Conservation (phyloP, 2,113 vertebrate species). For the Colistium nudipinnis region DNA sequence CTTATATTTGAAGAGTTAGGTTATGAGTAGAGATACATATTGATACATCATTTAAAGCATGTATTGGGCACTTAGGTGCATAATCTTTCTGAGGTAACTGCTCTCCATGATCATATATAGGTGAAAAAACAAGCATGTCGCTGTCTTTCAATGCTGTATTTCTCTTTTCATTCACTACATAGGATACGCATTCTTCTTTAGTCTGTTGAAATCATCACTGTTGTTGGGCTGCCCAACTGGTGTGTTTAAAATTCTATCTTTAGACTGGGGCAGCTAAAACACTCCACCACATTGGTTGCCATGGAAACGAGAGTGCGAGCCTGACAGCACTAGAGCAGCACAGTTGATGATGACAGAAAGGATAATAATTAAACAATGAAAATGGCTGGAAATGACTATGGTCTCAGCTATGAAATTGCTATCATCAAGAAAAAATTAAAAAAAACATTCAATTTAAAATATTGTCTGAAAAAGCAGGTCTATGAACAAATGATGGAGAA, state of each 20-base stretch:
- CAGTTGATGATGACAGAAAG: constrained; percentile 7
- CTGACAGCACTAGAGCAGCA: constrained; percentile 33
- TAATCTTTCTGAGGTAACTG: neutral
- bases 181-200: neutral
- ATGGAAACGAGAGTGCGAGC: constrained; percentile 72
- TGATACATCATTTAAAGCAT: too few species aligned
- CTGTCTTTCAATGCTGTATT: neutral
- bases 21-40: too few species aligned
- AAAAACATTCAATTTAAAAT: neutral
- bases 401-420: too few species aligned
- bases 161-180: neutral
- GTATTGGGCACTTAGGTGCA: neutral
- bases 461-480: too few species aligned
- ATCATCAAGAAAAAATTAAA: neutral
- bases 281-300: constrained; percentile 70
- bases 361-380: constrained; percentile 14
- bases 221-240: constrained; percentile 30
- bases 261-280: constrained; percentile 64
- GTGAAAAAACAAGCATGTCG: too few species aligned
- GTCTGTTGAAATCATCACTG: constrained; percentile 19
- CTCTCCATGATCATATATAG: neutral
- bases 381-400: too few species aligned
- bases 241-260: constrained; percentile 73
- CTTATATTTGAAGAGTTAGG: too few species aligned
- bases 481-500: too few species aligned